These are phyloP conservation scores for Ariolimax columbianus DNA, from an alignment of 2,888 invertebrate species.

Conservation along the genomic window DNA sequence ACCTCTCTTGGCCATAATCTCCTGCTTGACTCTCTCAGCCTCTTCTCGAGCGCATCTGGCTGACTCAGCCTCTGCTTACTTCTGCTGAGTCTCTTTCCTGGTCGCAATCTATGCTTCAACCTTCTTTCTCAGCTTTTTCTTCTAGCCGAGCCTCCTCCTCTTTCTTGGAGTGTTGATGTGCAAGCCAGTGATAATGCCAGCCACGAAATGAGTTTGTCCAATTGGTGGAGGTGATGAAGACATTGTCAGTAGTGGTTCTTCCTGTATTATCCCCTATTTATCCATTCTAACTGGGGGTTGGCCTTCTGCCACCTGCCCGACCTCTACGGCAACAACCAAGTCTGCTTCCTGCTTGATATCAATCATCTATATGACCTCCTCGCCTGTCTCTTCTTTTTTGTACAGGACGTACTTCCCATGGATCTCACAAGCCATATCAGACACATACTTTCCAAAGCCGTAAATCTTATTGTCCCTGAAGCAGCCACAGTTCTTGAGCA, in stretches of 20 bases:
- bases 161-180: conserved; percentile 45
- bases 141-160: conserved; percentile 43
- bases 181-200: conserved; percentile 34
- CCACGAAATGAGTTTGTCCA: conserved; percentile 43
- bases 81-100: conserved; percentile 33
- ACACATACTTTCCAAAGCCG: conserved; percentile 46
- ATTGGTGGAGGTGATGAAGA: conserved; percentile 42
- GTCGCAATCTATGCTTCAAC: conserved; percentile 43
- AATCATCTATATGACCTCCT: conserved; percentile 32
- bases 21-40: no score
- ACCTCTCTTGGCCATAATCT: no score
- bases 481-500: conserved; percentile 46
- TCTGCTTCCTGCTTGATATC: conserved; percentile 39
- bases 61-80: conserved; percentile 28
- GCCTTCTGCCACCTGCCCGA: conserved; percentile 9
- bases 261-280: background rate
- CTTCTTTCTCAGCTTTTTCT: conserved; percentile 31
- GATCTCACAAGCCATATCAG: conserved; percentile 40
- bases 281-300: background rate
- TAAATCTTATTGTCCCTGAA: conserved; percentile 50
- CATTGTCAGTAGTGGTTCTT: conserved; percentile 29
- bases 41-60: conserved; percentile 38
- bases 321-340: conserved; percentile 31
- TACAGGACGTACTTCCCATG: conserved; percentile 43
- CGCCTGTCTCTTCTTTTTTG: conserved; percentile 22